A percentile compares a stretch with the other conserved stretches of the same genome.
Conservation (phyloP, 37 sponge, comb jelly and placozoan genomes). For the Haliclona indistincta region DNA sequence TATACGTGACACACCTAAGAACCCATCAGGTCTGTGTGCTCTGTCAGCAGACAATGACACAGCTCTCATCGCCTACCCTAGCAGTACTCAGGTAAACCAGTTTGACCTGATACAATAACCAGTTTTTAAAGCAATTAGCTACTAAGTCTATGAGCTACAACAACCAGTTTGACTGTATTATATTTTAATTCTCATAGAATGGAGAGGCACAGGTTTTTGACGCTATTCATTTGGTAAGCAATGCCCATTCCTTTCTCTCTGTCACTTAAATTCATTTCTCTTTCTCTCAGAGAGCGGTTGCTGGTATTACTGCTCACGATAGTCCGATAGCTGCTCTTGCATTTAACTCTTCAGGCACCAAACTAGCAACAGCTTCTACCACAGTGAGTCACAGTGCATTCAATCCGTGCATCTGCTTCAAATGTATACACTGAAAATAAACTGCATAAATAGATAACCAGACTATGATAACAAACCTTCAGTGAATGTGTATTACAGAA, state of each 20-base stretch:
- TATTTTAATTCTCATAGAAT: conserved; percentile 33
- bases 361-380: conserved; percentile 92
- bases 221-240: conserved; percentile 80
- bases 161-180: neutral
- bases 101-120: neutral
- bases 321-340: conserved; percentile 86
- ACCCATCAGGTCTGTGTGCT: conserved; percentile 90
- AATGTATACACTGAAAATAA: neutral
- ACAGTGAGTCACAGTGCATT: conserved; percentile 38
- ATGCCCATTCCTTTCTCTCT: too few species aligned
- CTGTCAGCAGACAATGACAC: conserved; percentile 76
- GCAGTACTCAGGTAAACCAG: conserved; percentile 76
- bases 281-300: conserved; percentile 68
- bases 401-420: neutral
- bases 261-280: conserved; percentile 6
- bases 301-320: conserved; percentile 91
- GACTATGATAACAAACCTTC: neutral
- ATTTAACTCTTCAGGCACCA: conserved; percentile 81
- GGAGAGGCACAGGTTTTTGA: conserved; percentile 98
- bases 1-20: conserved; percentile 97
- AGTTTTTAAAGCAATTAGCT: neutral
- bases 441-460: neutral
- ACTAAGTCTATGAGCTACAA: neutral
- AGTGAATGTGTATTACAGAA: too few species aligned
- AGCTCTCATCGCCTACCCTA: conserved; percentile 87